A percentile compares a stretch with the other conserved stretches of the same genome.
Evolutionary conservation across 2,888 invertebrate species (phyloP).

Genomic region (Oxystoma pomonae): DNA sequence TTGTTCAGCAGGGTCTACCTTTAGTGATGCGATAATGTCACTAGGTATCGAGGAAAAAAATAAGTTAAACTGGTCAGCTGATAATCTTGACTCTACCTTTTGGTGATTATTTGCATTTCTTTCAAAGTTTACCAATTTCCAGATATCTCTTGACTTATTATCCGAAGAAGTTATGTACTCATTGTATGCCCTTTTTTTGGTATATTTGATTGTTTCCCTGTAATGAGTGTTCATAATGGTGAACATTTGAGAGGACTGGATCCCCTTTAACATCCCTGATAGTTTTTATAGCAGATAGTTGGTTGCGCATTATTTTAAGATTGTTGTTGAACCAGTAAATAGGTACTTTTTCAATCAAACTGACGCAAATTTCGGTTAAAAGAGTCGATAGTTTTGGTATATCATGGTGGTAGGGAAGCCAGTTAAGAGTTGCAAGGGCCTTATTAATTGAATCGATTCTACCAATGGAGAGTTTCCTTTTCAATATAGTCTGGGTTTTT

Average conservation of each 20-base stretch:
- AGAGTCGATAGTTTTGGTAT: not conserved
- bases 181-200: not conserved
- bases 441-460: not conserved
- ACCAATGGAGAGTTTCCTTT: not conserved
- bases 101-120: too few species aligned
- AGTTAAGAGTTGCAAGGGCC: not conserved
- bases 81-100: too few species aligned
- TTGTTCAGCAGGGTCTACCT: not conserved
- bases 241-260: not conserved
- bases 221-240: not conserved
- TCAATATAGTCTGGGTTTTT: not conserved
- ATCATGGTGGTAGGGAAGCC: not conserved
- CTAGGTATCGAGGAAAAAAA: not conserved
- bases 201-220: not conserved
- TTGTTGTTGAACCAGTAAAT: too few species aligned
- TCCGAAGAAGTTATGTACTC: not conserved
- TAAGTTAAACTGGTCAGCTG: too few species aligned
- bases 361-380: not conserved
- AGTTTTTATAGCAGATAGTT: not conserved
- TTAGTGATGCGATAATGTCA: not conserved
- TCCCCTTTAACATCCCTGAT: not conserved
- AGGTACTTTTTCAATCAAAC: not conserved
- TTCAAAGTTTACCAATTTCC: not conserved
- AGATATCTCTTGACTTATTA: not conserved
- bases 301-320: not conserved